A percentile compares a stretch with the other conserved stretches of the same genome.
phyloP scores from a whole-genome alignment of 2,113 vertebrate genomes.

The Xiphias gladius region DNA sequence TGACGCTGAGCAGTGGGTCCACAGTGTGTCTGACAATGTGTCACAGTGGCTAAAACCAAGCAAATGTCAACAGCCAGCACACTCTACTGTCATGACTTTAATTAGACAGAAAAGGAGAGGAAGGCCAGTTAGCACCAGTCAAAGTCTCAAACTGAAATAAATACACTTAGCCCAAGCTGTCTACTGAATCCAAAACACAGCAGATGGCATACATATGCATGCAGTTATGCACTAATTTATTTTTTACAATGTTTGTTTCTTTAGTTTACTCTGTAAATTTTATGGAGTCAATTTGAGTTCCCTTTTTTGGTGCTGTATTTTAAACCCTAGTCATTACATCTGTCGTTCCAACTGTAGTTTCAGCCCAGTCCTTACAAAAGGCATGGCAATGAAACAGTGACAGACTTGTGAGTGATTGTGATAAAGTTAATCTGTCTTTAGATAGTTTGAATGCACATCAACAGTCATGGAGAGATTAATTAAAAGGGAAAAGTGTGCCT shows the following conservation, averaged over 20 bases:
- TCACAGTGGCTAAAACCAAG: constrained; percentile 72
- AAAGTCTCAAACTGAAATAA: constrained; percentile 22
- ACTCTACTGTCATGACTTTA: constrained; percentile 54
- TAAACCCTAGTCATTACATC: not conserved
- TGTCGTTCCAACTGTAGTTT: not conserved
- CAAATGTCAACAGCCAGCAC: constrained; percentile 71
- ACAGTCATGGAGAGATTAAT: not conserved
- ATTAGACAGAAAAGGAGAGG: constrained; percentile 58
- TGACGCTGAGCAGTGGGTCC: constrained; percentile 51
- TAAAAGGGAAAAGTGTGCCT: not conserved
- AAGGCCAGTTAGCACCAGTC: constrained; percentile 53
- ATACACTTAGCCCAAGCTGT: constrained; percentile 3
- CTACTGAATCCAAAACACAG: constrained; percentile 12
- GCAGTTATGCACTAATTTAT: not conserved
- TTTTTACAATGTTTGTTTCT: constrained; percentile 9
- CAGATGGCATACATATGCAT: constrained; percentile 17
- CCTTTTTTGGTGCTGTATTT: not conserved
- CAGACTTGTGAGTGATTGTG: not conserved
- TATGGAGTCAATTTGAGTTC: not conserved
- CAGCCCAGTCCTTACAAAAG: not conserved
- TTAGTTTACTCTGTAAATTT: not conserved
- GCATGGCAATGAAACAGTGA: not conserved
- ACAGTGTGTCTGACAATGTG: constrained; percentile 74
- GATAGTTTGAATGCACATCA: not conserved
- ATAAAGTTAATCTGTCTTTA: not conserved